Base-by-base conservation (phyloP, 2,113 vertebrate genomes). In the Notothenia rossii region DNA sequence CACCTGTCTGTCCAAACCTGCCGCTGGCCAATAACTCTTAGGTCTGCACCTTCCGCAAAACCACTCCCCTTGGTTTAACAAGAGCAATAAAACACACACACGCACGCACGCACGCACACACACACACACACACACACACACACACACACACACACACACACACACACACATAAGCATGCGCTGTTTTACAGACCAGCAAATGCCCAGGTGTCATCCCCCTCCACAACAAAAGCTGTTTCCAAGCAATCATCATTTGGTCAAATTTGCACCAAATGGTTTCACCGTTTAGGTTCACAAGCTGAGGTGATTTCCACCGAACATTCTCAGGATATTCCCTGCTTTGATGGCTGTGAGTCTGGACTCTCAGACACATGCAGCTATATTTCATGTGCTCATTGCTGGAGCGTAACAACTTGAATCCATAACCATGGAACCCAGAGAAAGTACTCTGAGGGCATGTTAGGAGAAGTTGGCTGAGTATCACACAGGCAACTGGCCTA, bases 391-490 rank as follows among this genome's bases (percentile, higher is more conserved):
- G 50, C 70, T 84, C 67, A 18, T 66, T 84, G 84, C 69, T 87
- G 81, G 55, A 79, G 79, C 75, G 85, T 83, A 69, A 83, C 76
- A 81, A 83, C 84, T 87, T 67, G 18, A 84, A 87, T 84, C 81
- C 75, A 81, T 72, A 84, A 78, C 72, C 61, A 36, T 46, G 69
- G 62, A 84, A 74, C 63, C 75, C 51, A 50, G 72, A 83, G 74
- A 72, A 40, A 72, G 74, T 81, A 68, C 82, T 83, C 67, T 71
- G 86, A 77, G 73, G 86, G 87, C 72, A 62, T 82, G 75, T 90
- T 77, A 64, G 85, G 55, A 82, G 74, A 80, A 88, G 74, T 71
- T 93, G 92, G 92, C 92, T 62, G 71, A 82, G 85, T 86, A 92
- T 92, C 93, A 93, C 87, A 89, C 80, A 81, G 78, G 76, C 78